Conservation (phyloP, 2,797 vertebrate species). For the Notolabrus celidotus region DNA sequence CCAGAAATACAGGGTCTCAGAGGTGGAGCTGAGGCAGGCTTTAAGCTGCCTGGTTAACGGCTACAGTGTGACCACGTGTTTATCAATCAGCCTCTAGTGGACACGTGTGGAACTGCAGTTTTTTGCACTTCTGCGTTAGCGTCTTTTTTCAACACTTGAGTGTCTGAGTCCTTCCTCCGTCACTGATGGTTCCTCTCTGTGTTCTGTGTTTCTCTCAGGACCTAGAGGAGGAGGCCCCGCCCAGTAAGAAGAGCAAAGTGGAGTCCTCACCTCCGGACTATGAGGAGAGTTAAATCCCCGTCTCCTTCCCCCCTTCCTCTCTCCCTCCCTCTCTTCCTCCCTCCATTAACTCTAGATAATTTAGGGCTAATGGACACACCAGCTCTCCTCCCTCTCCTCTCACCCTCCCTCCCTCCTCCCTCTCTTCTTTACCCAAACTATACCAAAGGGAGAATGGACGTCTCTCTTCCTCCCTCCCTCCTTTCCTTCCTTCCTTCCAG, state of each 20-base stretch:
- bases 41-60: no score
- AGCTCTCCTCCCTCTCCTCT: conserved; percentile 40
- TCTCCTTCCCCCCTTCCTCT: conserved; percentile 59
- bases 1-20: no score
- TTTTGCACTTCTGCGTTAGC: no score
- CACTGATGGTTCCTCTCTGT: not conserved
- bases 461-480: conserved; percentile 54
- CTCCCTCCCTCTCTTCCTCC: conserved; percentile 49
- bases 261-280: conserved; percentile 92
- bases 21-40: no score
- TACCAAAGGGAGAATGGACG: conserved; percentile 69
- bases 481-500: conserved; percentile 20
- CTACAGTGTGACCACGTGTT: no score
- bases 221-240: conserved; percentile 90
- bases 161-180: no score
- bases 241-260: conserved; percentile 94
- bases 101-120: no score
- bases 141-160: no score
- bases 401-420: conserved; percentile 6
- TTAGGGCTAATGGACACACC: conserved; percentile 78
- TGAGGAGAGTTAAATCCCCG: conserved; percentile 91
- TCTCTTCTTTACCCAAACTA: conserved; percentile 30
- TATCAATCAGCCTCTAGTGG: no score
- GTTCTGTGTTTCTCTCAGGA: conserved; percentile 82
- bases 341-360: conserved; percentile 71